Base-by-base conservation (phyloP, 2,113 vertebrate genomes). In the Herpailurus yagouaroundi region DNA sequence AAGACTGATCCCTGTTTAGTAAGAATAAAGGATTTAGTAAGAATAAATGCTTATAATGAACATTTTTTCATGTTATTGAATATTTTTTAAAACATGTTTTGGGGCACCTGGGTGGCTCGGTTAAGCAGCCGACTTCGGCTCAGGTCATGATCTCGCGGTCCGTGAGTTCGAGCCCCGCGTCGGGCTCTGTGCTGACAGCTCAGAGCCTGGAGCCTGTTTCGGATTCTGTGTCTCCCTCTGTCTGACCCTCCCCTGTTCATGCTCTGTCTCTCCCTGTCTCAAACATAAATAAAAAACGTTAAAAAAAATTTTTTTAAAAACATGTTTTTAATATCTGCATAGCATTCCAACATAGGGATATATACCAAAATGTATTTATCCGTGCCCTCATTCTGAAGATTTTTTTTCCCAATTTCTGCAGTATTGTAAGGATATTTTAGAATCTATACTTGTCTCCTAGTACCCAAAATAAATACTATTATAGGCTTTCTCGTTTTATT, bases 11-110 rank as follows among this genome's bases (percentile, higher is more conserved):
- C 60, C 48, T 69, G 31, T 85, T 95, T 60, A 38, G 79, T 33
- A 91, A 50, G 13, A 57, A 86, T 91, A 79, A 84, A 77, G 69
- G 63, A 73, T 74, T 38, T 92, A 74, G 45, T 45, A 45, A 45
- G 45, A 45, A 45, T 45, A 45, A 45, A 45, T 45, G 41, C 93
- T 76, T 80, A 77, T 82, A 95, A 84, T 94, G 77, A 76, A 3
- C n/a, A 63, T 92, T 96, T 87, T 93, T n/a, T 55, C 73, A 86
- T 68, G 45, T 86, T 89, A 76, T 5, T 95, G 21, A 81, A 63
- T 96, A 92, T 77, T 92, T 96, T 91, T 90, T 63, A 84, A 89
- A 94, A 95, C 38, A 76, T 48, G 33, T 83, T 96, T 94, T 94
- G 45, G 45, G 45, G 45, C 45, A 0, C 45, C 45, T 45, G 45